Conservation (phyloP, 2,797 vertebrate genomes). For the Cyprinella venusta region DNA sequence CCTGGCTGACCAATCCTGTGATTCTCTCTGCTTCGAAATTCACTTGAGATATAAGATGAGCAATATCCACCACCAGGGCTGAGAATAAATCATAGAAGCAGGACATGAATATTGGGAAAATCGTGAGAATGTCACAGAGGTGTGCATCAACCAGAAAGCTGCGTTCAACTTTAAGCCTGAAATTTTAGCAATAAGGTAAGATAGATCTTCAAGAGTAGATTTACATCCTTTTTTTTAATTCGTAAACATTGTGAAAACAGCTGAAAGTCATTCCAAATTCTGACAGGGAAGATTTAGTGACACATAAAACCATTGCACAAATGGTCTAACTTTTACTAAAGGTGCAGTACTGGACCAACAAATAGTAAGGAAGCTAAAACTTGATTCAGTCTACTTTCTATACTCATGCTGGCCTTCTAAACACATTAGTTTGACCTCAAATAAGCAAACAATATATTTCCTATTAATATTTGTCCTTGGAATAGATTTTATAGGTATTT, state of each 20-base stretch:
- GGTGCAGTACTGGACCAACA: neutral
- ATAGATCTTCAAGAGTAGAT: neutral
- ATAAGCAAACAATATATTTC: neutral
- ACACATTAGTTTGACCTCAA: neutral
- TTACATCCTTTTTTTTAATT: neutral
- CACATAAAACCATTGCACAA: neutral
- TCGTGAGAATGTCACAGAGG: neutral
- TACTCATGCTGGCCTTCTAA: neutral
- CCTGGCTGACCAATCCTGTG: constrained; percentile 9
- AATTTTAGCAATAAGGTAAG: neutral
- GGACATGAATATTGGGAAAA: neutral
- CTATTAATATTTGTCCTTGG: neutral
- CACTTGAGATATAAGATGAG: neutral
- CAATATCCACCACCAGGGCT: neutral
- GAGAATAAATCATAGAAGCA: neutral
- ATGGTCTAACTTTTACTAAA: neutral
- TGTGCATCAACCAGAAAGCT: neutral
- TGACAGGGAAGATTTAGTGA: neutral
- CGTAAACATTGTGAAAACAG: neutral
- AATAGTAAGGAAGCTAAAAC: neutral
- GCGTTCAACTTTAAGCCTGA: neutral
- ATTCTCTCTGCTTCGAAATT: neutral
- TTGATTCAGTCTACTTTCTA: neutral
- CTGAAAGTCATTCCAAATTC: neutral
- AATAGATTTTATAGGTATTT: neutral